phyloP scores from a whole-genome alignment of 2,888 invertebrate genomes.

The Barypeithes pellucidus region DNA sequence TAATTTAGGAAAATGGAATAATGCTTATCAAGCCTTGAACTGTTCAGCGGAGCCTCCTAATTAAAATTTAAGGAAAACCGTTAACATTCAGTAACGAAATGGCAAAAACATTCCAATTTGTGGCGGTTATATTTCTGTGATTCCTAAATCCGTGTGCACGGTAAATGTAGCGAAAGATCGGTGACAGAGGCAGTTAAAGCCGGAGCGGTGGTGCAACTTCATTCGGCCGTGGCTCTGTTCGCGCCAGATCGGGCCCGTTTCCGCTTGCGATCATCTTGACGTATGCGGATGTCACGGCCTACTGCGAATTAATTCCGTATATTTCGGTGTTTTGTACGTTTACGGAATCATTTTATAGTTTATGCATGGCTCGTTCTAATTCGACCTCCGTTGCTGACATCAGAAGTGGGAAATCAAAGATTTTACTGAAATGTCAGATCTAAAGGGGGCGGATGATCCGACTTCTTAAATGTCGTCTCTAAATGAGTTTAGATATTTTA shows the following conservation, averaged over 20 bases:
- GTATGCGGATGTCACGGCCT: constrained; percentile 54
- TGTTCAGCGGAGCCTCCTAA: too few relatives aligned
- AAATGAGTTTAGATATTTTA: too few relatives aligned
- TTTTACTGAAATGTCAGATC: constrained; percentile 12
- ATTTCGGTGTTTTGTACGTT: constrained; percentile 55
- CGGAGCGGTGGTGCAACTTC: constrained; percentile 45
- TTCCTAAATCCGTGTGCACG: constrained; percentile 50
- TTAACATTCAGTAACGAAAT: constrained; percentile 7
- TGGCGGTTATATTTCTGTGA: constrained; percentile 29
- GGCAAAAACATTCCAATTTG: constrained; percentile 6
- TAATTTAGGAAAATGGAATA: too few relatives aligned
- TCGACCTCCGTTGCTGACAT: constrained; percentile 37
- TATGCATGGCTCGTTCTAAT: constrained; percentile 46
- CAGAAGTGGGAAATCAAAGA: constrained; percentile 14
- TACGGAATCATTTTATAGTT: constrained; percentile 54
- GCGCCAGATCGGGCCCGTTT: constrained; percentile 47
- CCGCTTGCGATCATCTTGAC: constrained; percentile 53
- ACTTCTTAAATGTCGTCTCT: too few relatives aligned
- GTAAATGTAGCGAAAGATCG: constrained; percentile 52
- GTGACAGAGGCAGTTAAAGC: constrained; percentile 48
- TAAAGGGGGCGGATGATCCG: too few relatives aligned
- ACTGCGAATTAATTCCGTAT: constrained; percentile 54
- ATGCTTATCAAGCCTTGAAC: too few relatives aligned
- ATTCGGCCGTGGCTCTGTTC: constrained; percentile 41
- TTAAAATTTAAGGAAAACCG: constrained; percentile 3